Base-by-base conservation (phyloP, 2,797 vertebrate species). In the Coregonus ussuriensis region DNA sequence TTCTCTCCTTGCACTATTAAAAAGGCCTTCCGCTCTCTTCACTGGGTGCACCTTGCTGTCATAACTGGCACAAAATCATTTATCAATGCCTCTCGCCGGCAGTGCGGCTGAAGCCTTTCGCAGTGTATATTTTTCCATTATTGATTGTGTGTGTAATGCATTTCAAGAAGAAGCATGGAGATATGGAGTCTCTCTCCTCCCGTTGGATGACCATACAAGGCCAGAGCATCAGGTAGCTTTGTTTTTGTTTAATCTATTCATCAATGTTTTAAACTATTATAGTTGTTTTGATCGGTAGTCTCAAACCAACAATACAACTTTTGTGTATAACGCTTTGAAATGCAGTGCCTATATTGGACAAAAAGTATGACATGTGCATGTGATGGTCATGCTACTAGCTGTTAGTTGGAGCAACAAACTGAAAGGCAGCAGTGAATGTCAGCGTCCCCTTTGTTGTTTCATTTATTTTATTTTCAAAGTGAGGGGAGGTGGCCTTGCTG, bases 381-480 rank as follows among this genome's bases (percentile, higher is more conserved):
- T 70, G 81, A 82, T 75, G 87, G 91, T 83, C 76, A 71, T 81
- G 75, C 65, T 68, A 78, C 77, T 54, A 84, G 82, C 85, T 77
- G 89, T 90, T 92, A 91, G 92, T 89, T 86, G 87, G 86, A 88
- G 91, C 88, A 88, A 88, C 90, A 91, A 91, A 88, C 90, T 93
- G 91, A 93, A 91, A 91, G 90, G 84, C 84, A 77, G 84, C 84
- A 77, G 88, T 94, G 94, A 95, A 95, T 95, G 95, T 95, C 95
- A 95, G 83, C 88, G 89, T 92, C 82, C 74, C 87, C 94, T 95
- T 95, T 95, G 94, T 95, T 95, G 94, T 95, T 95, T 95, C 95
- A 95, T 95, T 95, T 94, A 95, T 95, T 93, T 93, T 92, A 70
- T 91, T 94, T 95, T 95, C 94, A 95, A 95, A 95, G 94, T 93